phyloP scores from a whole-genome alignment of 2,797 vertebrate species.

The Lophius americanus region DNA sequence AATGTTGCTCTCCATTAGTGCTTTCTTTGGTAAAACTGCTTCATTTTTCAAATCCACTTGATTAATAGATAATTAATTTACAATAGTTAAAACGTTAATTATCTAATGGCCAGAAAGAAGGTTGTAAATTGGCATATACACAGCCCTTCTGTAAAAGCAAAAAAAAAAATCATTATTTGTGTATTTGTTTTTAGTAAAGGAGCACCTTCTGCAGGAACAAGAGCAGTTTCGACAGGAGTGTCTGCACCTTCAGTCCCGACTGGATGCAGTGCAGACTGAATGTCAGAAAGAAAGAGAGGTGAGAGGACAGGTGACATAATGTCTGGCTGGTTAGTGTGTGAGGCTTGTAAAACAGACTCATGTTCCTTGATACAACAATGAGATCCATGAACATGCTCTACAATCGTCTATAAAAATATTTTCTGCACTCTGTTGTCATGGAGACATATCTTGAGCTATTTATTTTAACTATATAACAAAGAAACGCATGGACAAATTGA shows the following conservation, averaged over 20 bases:
- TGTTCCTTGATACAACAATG: neutral
- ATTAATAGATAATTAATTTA: no score
- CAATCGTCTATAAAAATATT: neutral
- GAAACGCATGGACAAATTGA: neutral
- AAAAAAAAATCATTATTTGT: conserved; percentile 22
- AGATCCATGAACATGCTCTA: neutral
- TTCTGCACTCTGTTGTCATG: no score
- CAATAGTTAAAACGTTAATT: no score
- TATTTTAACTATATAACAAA: neutral
- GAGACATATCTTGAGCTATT: neutral
- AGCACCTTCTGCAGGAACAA: conserved; percentile 71
- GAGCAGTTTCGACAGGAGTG: conserved; percentile 85
- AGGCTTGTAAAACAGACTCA: neutral
- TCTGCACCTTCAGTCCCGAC: conserved; percentile 86
- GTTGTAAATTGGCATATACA: no score
- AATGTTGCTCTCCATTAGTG: no score
- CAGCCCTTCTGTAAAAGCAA: neutral
- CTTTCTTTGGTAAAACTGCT: no score
- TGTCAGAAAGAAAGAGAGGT: conserved; percentile 90
- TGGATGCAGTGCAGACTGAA: conserved; percentile 84
- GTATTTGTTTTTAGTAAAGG: conserved; percentile 48
- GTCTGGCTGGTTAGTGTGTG: neutral
- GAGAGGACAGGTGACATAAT: conserved; percentile 14
- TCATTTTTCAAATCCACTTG: no score
- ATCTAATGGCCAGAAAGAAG: no score